Conservation (phyloP, 2,113 vertebrate species). For the Amblyornis subalaris region DNA sequence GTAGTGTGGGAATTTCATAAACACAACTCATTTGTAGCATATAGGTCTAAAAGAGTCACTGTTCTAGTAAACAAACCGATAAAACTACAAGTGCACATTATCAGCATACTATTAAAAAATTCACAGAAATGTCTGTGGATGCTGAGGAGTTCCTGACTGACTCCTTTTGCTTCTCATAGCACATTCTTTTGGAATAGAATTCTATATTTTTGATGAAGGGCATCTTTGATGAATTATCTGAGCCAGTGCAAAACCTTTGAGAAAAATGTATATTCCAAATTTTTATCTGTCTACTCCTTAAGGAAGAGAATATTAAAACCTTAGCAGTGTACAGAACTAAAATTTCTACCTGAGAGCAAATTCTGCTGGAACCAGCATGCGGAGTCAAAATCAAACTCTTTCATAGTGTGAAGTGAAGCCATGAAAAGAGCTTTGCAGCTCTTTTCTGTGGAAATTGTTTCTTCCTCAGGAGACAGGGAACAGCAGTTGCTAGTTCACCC, state of each 20-base stretch:
- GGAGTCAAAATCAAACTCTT: not conserved
- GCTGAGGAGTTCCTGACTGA: not conserved
- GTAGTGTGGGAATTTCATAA: not conserved
- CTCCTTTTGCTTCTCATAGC: not conserved
- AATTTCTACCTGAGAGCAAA: not conserved
- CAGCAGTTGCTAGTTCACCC: not conserved
- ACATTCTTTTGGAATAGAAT: not conserved
- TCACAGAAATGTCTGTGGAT: not conserved
- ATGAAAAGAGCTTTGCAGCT: not conserved
- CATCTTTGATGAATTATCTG: not conserved
- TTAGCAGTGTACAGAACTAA: not conserved
- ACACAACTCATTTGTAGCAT: not conserved
- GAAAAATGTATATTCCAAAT: not conserved
- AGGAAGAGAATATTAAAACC: not conserved
- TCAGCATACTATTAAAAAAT: not conserved
- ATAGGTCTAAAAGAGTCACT: not conserved
- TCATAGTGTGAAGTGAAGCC: not conserved
- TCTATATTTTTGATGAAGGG: not conserved
- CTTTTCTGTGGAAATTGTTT: not conserved
- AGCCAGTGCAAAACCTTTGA: not conserved
- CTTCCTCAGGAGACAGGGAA: not conserved
- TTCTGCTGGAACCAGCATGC: not conserved
- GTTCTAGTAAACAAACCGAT: not conserved
- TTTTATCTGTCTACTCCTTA: not conserved
- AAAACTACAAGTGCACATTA: not conserved